phyloP scores from a whole-genome alignment of 2,113 vertebrate species.

The Plestiodon gilberti region DNA sequence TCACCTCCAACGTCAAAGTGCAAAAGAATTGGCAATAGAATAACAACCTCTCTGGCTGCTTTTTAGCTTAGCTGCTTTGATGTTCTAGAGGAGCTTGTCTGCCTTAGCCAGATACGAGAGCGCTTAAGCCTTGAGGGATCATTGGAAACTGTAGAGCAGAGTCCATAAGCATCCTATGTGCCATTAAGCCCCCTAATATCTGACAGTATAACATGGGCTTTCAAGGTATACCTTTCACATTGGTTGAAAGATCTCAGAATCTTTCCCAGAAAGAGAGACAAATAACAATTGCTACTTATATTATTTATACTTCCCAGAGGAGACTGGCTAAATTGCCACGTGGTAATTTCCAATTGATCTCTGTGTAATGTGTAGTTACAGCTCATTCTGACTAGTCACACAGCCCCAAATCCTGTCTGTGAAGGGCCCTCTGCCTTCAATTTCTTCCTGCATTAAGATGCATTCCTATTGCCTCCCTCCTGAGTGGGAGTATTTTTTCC shows the following conservation, averaged over 20 bases:
- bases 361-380: background rate
- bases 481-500: conserved; percentile 5
- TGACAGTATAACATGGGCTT: background rate
- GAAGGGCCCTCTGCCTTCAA: background rate
- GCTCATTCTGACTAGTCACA: background rate
- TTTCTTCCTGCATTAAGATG: background rate
- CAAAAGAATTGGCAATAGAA: background rate
- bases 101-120: background rate
- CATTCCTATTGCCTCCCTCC: conserved; percentile 17
- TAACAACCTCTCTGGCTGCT: background rate
- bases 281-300: no score
- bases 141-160: background rate
- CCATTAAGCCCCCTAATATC: background rate
- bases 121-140: background rate
- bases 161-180: background rate
- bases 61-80: background rate
- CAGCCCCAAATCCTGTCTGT: background rate
- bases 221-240: background rate
- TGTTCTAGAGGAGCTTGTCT: background rate
- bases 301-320: background rate
- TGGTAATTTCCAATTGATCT: background rate
- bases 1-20: background rate
- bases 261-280: no score
- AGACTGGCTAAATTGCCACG: background rate
- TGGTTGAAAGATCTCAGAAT: background rate